phyloP scores from a whole-genome alignment of 2,797 vertebrate genomes.

The Sitta carolinensis region DNA sequence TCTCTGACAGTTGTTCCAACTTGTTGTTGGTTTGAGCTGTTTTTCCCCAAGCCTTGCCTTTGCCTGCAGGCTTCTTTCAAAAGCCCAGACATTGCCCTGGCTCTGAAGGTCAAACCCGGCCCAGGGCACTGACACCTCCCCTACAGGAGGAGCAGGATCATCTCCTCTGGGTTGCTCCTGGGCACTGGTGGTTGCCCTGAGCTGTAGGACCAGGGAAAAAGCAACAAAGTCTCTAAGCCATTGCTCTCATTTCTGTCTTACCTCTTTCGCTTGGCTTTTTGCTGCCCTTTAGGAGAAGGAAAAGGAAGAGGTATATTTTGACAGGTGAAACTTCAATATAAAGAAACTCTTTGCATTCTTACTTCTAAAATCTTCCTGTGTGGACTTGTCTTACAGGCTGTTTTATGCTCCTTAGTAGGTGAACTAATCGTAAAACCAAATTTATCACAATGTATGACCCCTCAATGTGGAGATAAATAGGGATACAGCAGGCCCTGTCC shows the following conservation, averaged over 20 bases:
- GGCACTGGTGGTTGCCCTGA: not conserved
- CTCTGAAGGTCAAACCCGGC: not conserved
- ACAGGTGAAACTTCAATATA: not conserved
- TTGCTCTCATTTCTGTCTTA: not conserved
- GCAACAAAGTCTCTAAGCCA: not conserved
- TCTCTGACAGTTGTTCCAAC: not conserved
- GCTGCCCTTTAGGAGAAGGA: not conserved
- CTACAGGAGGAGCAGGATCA: not conserved
- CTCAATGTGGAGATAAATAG: not conserved
- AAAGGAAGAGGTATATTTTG: not conserved
- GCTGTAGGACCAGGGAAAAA: not conserved
- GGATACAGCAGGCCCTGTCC: not conserved
- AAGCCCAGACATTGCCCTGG: not conserved
- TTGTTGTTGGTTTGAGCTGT: not conserved
- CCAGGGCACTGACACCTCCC: accelerated
- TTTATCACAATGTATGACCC: not conserved
- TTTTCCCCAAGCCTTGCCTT: not conserved
- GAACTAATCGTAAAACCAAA: not conserved
- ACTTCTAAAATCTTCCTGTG: not conserved
- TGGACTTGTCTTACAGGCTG: not conserved
- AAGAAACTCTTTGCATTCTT: not conserved
- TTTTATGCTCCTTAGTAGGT: not conserved
- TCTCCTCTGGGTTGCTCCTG: not conserved
- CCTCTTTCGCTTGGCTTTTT: not conserved
- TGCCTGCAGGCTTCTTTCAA: not conserved